These are phyloP conservation scores for Gavialis gangeticus DNA, from an alignment of 2,113 vertebrate genomes.

Conservation along the genomic window DNA sequence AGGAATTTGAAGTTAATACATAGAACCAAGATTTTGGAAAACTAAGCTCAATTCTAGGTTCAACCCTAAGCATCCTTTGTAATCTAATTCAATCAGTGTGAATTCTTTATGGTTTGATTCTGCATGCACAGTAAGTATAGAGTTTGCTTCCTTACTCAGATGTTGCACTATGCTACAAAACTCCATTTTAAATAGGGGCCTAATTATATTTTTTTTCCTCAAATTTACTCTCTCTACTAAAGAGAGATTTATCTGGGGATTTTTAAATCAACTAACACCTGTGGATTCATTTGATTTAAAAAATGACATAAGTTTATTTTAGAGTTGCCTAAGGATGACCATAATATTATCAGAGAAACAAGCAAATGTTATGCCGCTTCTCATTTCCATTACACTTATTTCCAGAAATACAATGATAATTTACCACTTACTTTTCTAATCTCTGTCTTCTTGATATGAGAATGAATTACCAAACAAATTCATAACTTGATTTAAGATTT, in stretches of 20 bases:
- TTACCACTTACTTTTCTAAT: slow-evolving; percentile 1
- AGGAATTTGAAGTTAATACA: not conserved
- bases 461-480: slow-evolving; percentile 20
- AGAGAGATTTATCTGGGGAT: not conserved
- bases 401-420: slow-evolving; percentile 28
- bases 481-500: not conserved
- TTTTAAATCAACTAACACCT: not conserved
- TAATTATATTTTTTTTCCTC: not conserved
- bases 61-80: not conserved
- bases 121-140: not conserved
- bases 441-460: not conserved
- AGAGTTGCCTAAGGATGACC: not conserved
- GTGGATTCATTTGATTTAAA: not conserved
- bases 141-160: not conserved
- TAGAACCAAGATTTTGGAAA: not conserved
- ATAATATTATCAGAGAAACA: not conserved
- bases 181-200: not conserved
- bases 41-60: not conserved
- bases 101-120: not conserved
- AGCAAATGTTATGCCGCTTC: not conserved
- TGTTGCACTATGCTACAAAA: not conserved
- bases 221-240: not conserved
- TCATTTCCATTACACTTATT: not conserved
- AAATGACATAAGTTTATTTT: not conserved
- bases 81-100: not conserved